phyloP scores from a whole-genome alignment of 2,113 vertebrate genomes.

The Cololabis saira region DNA sequence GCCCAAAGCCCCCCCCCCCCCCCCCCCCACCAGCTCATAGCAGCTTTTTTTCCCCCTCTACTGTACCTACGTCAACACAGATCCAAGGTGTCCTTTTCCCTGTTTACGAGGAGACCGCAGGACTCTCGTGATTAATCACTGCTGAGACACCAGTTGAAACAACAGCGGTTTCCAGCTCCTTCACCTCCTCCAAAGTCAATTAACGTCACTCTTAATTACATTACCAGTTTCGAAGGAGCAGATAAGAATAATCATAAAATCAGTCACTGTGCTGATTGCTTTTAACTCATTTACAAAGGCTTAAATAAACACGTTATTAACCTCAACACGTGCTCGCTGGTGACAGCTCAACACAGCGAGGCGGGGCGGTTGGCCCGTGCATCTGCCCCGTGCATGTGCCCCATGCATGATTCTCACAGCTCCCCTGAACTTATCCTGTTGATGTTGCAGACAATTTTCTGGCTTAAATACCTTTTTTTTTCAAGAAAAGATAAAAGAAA shows the following conservation, averaged over 20 bases:
- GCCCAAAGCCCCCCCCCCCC: no score
- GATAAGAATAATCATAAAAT: slow-evolving; percentile 61
- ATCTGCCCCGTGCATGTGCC: no score
- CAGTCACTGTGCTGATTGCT: slow-evolving; percentile 34
- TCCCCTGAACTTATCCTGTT: no score
- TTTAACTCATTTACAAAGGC: slow-evolving; percentile 14
- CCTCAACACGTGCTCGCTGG: no score
- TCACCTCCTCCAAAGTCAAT: slow-evolving; percentile 77
- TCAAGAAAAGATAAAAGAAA: no score
- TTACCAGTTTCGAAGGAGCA: slow-evolving; percentile 44
- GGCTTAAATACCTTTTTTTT: no score
- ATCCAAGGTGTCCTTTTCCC: slow-evolving; percentile 72
- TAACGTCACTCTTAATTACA: slow-evolving; percentile 70
- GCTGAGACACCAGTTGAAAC: slow-evolving; percentile 63
- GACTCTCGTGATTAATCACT: slow-evolving; percentile 72
- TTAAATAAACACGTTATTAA: slow-evolving; percentile 22
- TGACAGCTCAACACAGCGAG: no score
- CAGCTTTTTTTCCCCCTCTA: slow-evolving; percentile 26
- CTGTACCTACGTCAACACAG: slow-evolving; percentile 30
- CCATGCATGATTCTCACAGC: no score
- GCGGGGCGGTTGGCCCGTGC: no score
- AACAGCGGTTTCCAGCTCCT: slow-evolving; percentile 66
- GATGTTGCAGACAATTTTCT: no score
- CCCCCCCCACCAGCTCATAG: slow-evolving; percentile 16
- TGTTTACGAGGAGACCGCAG: slow-evolving; percentile 52